Base-by-base conservation (phyloP, 2,888 invertebrate species). In the Caenorhabditis wallacei region DNA sequence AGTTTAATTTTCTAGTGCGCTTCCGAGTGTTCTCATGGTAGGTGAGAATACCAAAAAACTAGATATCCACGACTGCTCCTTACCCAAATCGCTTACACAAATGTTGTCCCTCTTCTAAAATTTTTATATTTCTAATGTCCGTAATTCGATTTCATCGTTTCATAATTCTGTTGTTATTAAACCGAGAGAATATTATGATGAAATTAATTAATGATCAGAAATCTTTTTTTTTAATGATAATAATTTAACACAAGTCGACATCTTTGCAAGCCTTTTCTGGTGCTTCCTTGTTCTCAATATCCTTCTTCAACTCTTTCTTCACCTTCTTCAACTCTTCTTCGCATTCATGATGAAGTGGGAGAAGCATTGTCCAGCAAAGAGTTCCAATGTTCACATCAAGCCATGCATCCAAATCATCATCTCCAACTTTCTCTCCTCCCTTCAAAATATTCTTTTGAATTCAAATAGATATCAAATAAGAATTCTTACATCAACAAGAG, bases 241-340 rank as follows among this genome's bases (percentile, higher is more conserved):
- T 8, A 43, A 11, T 10, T 68, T 72, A 83, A 26, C 83, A 83
- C 51, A 83, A 43, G 61, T 80, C 80, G 7, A 83, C 70, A 40
- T 75, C 80, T 18, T 83, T 70, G 66, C 83, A 83, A 7, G 83
- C 83, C 56, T 80, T 83, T 35, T 83, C 69, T 20, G 83, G 83
- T 7, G 79, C 13, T 16, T 70, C 70, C 48, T 69, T 69, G 54
- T 83, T 63, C 26, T 83, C 83, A 30, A 83, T 80, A 35, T 79
- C 83, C 69, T 83, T 83, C 70, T 82, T 82, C 79, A 82, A 54
- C 69, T 82, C 74, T 24, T 82, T 79, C 79, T 82, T 82, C 22
- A 82, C 72, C 37, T 76, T 68, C 56, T 74, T 78, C 61, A 82
- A 46, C 57, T 79, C 79, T 40, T 79, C 69, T 46, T 82, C 82